These are phyloP conservation scores for Notechis scutatus DNA, from an alignment of 2,113 vertebrate species.

Conservation along the genomic window DNA sequence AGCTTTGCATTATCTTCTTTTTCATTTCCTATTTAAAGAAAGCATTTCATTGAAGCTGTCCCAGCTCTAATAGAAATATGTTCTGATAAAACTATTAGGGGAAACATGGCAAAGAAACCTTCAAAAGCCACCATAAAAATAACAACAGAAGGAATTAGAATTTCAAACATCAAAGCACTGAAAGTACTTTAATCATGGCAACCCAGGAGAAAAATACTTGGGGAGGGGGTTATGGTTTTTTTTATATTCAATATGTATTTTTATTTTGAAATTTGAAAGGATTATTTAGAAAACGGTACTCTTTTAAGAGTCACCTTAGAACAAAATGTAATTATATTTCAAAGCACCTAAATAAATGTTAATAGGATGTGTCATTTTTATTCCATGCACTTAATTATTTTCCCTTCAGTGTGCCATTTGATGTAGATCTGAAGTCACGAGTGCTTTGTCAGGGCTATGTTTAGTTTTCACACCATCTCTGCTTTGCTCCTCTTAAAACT, in stretches of 20 bases:
- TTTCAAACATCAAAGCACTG: conserved; percentile 62
- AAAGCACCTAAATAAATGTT: conserved; percentile 42
- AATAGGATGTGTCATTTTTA: conserved; percentile 46
- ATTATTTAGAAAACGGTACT: conserved; percentile 29
- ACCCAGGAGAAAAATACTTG: neutral
- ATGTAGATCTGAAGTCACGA: conserved; percentile 40
- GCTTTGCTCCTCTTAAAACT: conserved; percentile 48
- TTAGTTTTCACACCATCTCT: conserved; percentile 7
- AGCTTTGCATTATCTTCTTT: conserved; percentile 40
- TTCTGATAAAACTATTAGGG: conserved; percentile 53
- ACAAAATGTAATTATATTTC: conserved; percentile 47
- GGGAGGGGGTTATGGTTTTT: conserved; percentile 2
- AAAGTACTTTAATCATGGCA: conserved; percentile 46
- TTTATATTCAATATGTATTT: neutral
- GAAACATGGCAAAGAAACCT: conserved; percentile 56
- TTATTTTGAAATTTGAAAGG: neutral
- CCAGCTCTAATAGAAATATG: conserved; percentile 40
- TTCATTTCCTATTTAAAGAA: conserved; percentile 55
- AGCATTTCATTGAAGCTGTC: conserved; percentile 45
- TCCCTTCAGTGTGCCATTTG: conserved; percentile 23
- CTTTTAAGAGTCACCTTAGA: conserved; percentile 34
- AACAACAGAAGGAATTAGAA: conserved; percentile 60
- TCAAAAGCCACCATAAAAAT: conserved; percentile 62
- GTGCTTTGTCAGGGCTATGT: neutral
- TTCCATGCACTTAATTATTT: conserved; percentile 36